Base-by-base conservation (phyloP, 2,888 invertebrate genomes). In the Amaurobius ferox region DNA sequence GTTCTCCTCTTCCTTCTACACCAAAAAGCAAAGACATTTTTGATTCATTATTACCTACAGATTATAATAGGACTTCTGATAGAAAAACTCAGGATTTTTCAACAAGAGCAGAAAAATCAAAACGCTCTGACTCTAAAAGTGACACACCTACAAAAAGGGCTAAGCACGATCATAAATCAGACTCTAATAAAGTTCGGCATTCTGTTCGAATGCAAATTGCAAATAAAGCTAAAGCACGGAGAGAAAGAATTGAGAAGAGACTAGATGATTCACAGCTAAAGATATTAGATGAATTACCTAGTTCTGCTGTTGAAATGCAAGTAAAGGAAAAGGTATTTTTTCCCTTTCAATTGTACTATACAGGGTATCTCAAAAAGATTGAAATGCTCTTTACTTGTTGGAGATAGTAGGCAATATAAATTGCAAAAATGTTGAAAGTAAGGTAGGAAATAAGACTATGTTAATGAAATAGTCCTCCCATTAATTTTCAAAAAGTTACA, bases 251-350 rank as follows among this genome's bases (percentile, higher is more conserved):
- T 89, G 94, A 94, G 40, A 94, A 94, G 32, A 94, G 94, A 90
- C 93, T 95, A 89, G 96, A 96, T 90, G 96, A 96, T 89, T 95
- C 95, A 90, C 95, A 94, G 91, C 93, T 96, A 89, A 95, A 86
- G 77, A 94, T 96, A 88, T 93, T 96, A 89, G 97, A 97, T 91
- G 97, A 97, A 91, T 92, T 97, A 90, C 97, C 97, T 39, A 96
- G 95, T 92, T 97, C 97, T 71, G 97, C 97, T 55, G 97, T 97
- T 79, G 97, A 97, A 93, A 94, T 97, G 94, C 96, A 96, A 92
- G 96, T 96, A 90, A 97, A 97, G 93, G 96, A 96, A 93, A 97
- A 96, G 94, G 97, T 97, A 92, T 40, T n/a, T 64, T 35, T 35
- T 35, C 35, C n/a, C n/a, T n/a, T n/a, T n/a, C n/a, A n/a, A n/a